Base-by-base conservation (phyloP, 2,113 vertebrate species). In the Suricata suricatta region DNA sequence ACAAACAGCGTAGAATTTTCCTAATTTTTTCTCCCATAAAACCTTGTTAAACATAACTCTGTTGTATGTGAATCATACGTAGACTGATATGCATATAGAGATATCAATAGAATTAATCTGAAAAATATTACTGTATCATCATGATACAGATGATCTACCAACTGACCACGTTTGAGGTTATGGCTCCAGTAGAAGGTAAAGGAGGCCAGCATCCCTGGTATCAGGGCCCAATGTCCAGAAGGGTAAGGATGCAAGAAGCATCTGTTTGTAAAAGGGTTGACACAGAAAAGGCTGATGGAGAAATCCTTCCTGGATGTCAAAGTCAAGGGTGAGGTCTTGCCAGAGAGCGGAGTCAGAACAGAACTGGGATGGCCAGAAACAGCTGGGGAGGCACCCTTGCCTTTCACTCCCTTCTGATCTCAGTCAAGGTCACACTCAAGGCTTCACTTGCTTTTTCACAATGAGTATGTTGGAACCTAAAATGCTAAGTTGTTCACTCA, bases 391-490 rank as follows among this genome's bases (percentile, higher is more conserved):
- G 23, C 50, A 88, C 44, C 15, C 35, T 14, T 31, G 69, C 31
- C 68, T 88, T 71, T 76, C 64, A 12, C 31, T 69, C 76, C n/a
- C 29, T 89, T 71, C 86, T n/a, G 13, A 64, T 29, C 47, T 86
- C 95, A 72, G 16, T 64, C 90, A 50, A 64, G 2, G 5, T 52
- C 79, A 92, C 6, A 9, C 29, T 81, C 57, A 44, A 54, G 71
- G 13, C 35, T 80, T 74, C 4, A 17, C 19, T 50, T 54, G 69
- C 54, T 47, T 57, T 88, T 90, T 35, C 87, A 29, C 29, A 1
- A 8, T 14, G n/a, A 35, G 33, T 2, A 0, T 0, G 29, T 2
- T 29, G n/a, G n/a, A 88, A 38, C 6, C 14, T 2, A 25, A 66
- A 88, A 15, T 63, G 35, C 72, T 29, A 23, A 63, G 11, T n/a